Base-by-base conservation (phyloP, 2,113 vertebrate species). In the Gobio gobio region DNA sequence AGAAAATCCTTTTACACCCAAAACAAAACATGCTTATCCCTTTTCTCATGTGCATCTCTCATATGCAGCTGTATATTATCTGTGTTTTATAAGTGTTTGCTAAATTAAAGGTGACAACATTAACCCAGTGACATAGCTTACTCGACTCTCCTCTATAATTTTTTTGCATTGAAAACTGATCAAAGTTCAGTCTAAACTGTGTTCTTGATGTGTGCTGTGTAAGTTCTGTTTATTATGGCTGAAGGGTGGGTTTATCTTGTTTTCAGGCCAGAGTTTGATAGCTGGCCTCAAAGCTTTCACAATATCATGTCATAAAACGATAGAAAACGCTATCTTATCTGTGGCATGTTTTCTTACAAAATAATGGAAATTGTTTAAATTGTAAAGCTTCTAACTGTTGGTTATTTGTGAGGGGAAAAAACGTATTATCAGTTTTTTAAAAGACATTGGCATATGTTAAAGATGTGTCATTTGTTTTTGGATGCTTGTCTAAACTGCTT, bases 141-240 rank as follows among this genome's bases (percentile, higher is more conserved):
- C 49, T 51, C 13, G 13, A 51, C 4, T 51, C 49, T 51, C 49
- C 13, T 51, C 14, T 16, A 51, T 13, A 4, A 51, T 51, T 14
- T 51, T 47, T 51, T 51, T 16, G 49, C 49, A 16, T 16, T 51
- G 29, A 14, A 75, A 75, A 77, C 16, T 18, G 51, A 58, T 77
- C 18, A 36, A 56, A 76, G 75, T 66, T 36, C 47, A 47, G 77
- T 40, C 16, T 72, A 51, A 51, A 56, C 22, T 75, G 59, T 83
- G 54, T 47, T 78, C 58, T 2, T 70, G 40, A 26, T 83, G 77
- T 70, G 54, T 83, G 51, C 58, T 68, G 49, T 51, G 87, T 61
- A 78, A 72, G 58, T 82, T 51, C 66, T 85, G 85, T 88, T 87
- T 88, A 29, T 82, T 24, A 80, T 86, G 87, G 87, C 87, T 72